Conservation (phyloP, 2,797 vertebrate species). For the Eleutherodactylus coqui region DNA sequence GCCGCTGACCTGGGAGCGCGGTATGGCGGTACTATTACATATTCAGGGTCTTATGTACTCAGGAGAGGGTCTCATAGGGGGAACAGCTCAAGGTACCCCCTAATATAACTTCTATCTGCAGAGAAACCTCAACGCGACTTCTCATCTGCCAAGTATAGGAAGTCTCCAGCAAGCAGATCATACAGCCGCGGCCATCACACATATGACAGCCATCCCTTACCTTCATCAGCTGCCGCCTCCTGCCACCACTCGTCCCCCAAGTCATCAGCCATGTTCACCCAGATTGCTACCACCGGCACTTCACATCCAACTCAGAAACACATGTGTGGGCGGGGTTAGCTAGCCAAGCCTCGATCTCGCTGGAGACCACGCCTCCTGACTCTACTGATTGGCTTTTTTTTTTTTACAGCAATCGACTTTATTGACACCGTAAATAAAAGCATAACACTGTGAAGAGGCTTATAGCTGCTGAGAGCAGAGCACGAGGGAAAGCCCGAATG, state of each 20-base stretch:
- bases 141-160: background rate
- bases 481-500: no score
- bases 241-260: conserved; percentile 58
- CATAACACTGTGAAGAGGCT: background rate
- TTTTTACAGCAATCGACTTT: conserved; percentile 14
- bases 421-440: background rate
- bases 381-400: conserved; percentile 17
- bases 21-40: no score
- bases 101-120: no score
- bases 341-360: conserved; percentile 49
- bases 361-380: background rate
- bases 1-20: no score
- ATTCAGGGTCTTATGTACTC: background rate
- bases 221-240: conserved; percentile 18
- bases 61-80: background rate
- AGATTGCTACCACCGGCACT: background rate
- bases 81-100: background rate
- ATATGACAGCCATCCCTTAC: background rate
- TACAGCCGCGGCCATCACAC: background rate
- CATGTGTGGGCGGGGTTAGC: conserved; percentile 31
- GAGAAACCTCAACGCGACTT: no score
- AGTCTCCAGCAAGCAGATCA: background rate
- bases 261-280: conserved; percentile 50
- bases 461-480: no score
- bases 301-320: conserved; percentile 51